A percentile compares a stretch with the other conserved stretches of the same genome.
Conservation (phyloP, 2,888 invertebrate species). For the Netelia virgata region DNA sequence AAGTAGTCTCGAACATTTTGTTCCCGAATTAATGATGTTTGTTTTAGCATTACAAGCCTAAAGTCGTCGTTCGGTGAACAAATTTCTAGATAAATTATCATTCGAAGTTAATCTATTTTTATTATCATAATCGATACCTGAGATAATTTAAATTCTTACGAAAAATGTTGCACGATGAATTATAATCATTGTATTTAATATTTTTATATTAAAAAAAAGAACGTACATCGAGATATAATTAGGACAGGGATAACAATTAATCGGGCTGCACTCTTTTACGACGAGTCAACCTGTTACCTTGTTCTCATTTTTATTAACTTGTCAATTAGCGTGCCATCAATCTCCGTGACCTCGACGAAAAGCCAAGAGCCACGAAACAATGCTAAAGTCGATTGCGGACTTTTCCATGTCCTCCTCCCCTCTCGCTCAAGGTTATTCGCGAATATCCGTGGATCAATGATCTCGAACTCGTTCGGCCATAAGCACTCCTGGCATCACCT, state of each 20-base stretch:
- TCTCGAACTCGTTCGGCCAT: slow-evolving; percentile 55
- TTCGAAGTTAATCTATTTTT: not conserved
- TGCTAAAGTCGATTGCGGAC: slow-evolving; percentile 41
- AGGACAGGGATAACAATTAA: not conserved
- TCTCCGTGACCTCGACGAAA: slow-evolving; percentile 15
- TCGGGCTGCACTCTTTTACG: not conserved
- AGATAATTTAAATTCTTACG: too few species aligned
- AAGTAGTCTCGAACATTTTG: slow-evolving; percentile 21
- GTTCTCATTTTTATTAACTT: not conserved
- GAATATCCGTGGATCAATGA: slow-evolving; percentile 65
- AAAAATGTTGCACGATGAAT: not conserved
- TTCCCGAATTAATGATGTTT: not conserved
- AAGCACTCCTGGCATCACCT: slow-evolving; percentile 15
- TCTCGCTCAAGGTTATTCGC: slow-evolving; percentile 52
- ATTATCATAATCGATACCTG: not conserved
- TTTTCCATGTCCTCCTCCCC: slow-evolving; percentile 10
- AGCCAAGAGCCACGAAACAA: slow-evolving; percentile 42
- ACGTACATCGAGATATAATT: not conserved
- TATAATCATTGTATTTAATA: not conserved
- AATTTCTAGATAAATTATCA: not conserved
- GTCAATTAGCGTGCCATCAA: slow-evolving; percentile 1
- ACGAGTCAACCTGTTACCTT: not conserved
- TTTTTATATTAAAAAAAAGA: not conserved
- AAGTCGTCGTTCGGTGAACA: not conserved
- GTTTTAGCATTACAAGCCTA: not conserved